Evolutionary conservation across 2,113 vertebrate species (phyloP).

Genomic region (Rhinopomastus cyanomelas): DNA sequence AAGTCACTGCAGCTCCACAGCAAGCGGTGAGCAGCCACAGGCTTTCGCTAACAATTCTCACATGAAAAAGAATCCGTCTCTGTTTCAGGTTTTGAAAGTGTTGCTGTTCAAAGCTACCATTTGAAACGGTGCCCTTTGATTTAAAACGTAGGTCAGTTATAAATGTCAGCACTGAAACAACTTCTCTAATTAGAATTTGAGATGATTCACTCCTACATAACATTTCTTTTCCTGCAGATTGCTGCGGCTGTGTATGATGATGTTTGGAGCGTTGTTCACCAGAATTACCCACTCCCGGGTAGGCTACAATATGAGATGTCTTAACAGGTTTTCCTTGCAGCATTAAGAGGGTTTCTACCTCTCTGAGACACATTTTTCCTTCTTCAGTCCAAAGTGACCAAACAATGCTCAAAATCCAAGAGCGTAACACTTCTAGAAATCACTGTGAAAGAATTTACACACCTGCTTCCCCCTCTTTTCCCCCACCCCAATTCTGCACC

Average conservation of each 20-base stretch:
- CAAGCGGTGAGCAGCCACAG: background rate
- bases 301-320: background rate
- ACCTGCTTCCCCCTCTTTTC: background rate
- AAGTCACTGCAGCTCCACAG: background rate
- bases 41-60: background rate
- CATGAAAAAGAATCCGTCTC: background rate
- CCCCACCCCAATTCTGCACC: background rate
- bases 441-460: background rate
- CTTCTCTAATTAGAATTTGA: background rate
- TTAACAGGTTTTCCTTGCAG: background rate
- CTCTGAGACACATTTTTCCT: background rate
- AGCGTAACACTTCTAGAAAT: background rate
- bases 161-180: background rate
- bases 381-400: background rate
- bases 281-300: background rate
- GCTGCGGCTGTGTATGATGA: background rate
- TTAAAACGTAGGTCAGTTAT: slow-evolving; percentile 10
- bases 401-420: background rate
- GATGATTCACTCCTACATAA: background rate
- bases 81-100: background rate
- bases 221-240: background rate
- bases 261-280: background rate
- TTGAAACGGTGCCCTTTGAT: background rate
- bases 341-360: background rate
- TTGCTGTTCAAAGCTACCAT: background rate